These are phyloP conservation scores for Nixonia krombeini DNA, from an alignment of 1,140 invertebrate species.

Conservation along the genomic window DNA sequence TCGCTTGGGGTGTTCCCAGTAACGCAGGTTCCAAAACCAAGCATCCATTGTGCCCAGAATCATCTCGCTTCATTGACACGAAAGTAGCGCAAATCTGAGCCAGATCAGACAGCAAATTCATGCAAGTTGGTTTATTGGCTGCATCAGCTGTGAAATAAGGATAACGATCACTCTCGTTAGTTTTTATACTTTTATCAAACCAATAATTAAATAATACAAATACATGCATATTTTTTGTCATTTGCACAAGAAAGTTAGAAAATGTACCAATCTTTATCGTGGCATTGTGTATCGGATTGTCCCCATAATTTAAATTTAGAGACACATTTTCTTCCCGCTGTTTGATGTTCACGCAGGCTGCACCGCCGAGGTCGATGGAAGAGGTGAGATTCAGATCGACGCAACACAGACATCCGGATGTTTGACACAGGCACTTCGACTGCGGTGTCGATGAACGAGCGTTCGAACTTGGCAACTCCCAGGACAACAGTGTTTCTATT, in stretches of 20 bases:
- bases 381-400: conserved; percentile 67
- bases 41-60: conserved; percentile 67
- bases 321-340: conserved; percentile 70
- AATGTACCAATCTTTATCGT: conserved; percentile 69
- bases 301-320: conserved; percentile 72
- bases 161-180: no score
- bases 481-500: conserved; percentile 61
- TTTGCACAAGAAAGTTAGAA: no score
- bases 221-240: no score
- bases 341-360: conserved; percentile 70
- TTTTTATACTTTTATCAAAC: no score
- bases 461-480: conserved; percentile 58
- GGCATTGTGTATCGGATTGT: conserved; percentile 71
- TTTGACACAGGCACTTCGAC: conserved; percentile 69
- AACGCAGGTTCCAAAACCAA: conserved; percentile 71
- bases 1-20: conserved; percentile 67
- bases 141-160: conserved; percentile 53
- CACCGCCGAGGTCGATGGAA: conserved; percentile 70
- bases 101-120: conserved; percentile 71
- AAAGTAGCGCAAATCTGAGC: conserved; percentile 73
- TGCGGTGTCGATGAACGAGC: conserved; percentile 58
- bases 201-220: no score
- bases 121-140: conserved; percentile 70
- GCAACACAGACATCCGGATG: conserved; percentile 67
- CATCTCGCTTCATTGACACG: conserved; percentile 58